Percentiles rank a stretch among this genome's conserved stretches.
Evolutionary conservation across 64 coral and sea anemone genomes (phyloP).

Genomic region (Acropora tenuis): DNA sequence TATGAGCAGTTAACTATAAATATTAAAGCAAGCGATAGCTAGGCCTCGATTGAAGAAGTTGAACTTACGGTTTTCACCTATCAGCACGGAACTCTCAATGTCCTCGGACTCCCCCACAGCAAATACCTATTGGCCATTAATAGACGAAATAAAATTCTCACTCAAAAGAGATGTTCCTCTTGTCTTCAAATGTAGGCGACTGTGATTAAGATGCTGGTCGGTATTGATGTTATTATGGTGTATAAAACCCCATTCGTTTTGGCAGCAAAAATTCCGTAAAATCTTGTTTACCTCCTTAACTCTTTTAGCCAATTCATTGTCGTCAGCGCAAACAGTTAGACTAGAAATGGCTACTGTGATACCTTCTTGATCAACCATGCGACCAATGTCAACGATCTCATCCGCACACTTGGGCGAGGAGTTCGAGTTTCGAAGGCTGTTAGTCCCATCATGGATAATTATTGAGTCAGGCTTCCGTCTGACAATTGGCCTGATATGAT

Average conservation of each 20-base stretch:
- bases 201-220: constrained; percentile 30
- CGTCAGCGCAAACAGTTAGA: constrained; percentile 35
- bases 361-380: constrained; percentile 15
- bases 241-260: constrained; percentile 45
- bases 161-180: constrained; percentile 38
- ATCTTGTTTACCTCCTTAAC: constrained; percentile 27
- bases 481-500: constrained; percentile 39
- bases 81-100: not conserved
- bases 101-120: constrained; percentile 45
- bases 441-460: constrained; percentile 63
- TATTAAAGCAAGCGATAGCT: constrained; percentile 38
- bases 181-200: constrained; percentile 61
- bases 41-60: constrained; percentile 29
- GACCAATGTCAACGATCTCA: constrained; percentile 23
- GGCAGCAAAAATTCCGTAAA: constrained; percentile 16
- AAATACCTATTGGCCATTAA: constrained; percentile 47
- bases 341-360: constrained; percentile 31
- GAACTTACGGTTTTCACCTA: not conserved
- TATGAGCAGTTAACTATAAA: constrained; percentile 19
- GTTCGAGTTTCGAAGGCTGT: constrained; percentile 11
- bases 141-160: constrained; percentile 28
- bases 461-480: constrained; percentile 47
- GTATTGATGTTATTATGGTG: constrained; percentile 19
- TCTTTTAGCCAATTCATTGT: not conserved
- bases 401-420: constrained; percentile 18